These are phyloP conservation scores for Ips nitidus DNA, from an alignment of 1,140 invertebrate genomes.

Conservation along the genomic window DNA sequence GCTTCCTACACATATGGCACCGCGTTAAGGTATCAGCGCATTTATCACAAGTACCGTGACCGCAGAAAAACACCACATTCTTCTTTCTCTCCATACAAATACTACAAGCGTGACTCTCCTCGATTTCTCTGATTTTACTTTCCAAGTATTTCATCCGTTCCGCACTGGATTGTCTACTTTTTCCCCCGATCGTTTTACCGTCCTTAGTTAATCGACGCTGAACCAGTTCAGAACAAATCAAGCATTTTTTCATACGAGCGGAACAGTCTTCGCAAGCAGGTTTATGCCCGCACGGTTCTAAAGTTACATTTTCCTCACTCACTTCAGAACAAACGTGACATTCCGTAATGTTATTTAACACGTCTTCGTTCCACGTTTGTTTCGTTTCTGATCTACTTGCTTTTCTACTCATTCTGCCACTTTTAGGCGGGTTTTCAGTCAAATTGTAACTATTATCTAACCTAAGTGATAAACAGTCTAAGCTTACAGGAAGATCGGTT, in stretches of 20 bases:
- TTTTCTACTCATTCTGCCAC: slow-evolving; percentile 41
- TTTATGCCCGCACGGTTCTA: slow-evolving; percentile 76
- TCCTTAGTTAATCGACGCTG: slow-evolving; percentile 58
- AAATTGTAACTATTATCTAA: slow-evolving; percentile 46
- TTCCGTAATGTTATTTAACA: slow-evolving; percentile 56
- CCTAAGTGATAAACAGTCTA: slow-evolving; percentile 1
- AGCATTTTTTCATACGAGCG: slow-evolving; percentile 77
- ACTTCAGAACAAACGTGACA: slow-evolving; percentile 75
- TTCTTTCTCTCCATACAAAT: slow-evolving; percentile 78
- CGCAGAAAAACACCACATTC: slow-evolving; percentile 86
- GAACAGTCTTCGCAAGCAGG: slow-evolving; percentile 78
- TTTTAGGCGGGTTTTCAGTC: slow-evolving; percentile 44
- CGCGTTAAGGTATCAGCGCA: slow-evolving; percentile 80
- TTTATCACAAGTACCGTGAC: slow-evolving; percentile 81
- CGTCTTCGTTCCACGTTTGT: slow-evolving; percentile 34
- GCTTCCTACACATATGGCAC: slow-evolving; percentile 92
- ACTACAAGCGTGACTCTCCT: slow-evolving; percentile 78
- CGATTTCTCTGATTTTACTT: slow-evolving; percentile 83
- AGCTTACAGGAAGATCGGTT: slow-evolving; percentile 39
- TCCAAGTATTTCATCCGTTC: slow-evolving; percentile 77
- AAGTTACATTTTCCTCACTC: slow-evolving; percentile 61
- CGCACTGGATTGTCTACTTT: slow-evolving; percentile 60
- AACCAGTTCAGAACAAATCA: slow-evolving; percentile 67
- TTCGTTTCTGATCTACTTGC: slow-evolving; percentile 31
- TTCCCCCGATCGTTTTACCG: slow-evolving; percentile 55